Evolutionary conservation across 1,140 invertebrate species (phyloP).

Genomic region (Plectrocnemia conspersa): DNA sequence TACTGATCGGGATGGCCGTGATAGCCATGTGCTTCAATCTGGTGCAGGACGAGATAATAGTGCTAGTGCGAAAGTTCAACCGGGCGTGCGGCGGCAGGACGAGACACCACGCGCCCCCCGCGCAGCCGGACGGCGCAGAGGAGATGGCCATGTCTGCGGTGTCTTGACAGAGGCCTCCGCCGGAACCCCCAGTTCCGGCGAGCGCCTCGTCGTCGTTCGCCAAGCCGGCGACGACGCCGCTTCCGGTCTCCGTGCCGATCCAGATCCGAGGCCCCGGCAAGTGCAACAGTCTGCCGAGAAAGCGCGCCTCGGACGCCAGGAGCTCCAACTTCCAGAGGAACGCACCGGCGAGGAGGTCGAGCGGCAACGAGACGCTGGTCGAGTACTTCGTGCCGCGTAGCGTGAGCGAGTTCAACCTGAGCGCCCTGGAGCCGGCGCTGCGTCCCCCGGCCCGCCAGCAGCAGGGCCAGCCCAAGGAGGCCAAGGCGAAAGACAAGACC

Average conservation of each 20-base stretch:
- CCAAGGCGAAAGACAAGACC: constrained; percentile 62
- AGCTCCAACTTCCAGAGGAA: constrained; percentile 58
- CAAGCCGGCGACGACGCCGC: constrained; percentile 40
- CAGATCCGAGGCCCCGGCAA: constrained; percentile 50
- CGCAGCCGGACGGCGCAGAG: constrained; percentile 52
- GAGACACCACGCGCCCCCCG: constrained; percentile 40
- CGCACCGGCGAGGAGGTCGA: constrained; percentile 59
- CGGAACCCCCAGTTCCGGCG: constrained; percentile 40
- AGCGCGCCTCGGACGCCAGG: constrained; percentile 47
- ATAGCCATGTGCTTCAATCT: constrained; percentile 96
- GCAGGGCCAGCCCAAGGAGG: constrained; percentile 35
- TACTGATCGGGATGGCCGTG: constrained; percentile 89
- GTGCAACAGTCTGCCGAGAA: constrained; percentile 60
- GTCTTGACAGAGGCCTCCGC: constrained; percentile 60
- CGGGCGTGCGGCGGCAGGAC: constrained; percentile 41
- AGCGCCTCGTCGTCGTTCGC: constrained; percentile 38
- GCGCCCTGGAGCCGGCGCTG: constrained; percentile 45
- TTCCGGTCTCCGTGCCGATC: constrained; percentile 48
- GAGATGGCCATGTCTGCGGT: constrained; percentile 57
- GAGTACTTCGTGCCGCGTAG: constrained; percentile 80
- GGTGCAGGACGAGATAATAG: constrained; percentile 86
- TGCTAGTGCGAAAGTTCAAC: constrained; percentile 56
- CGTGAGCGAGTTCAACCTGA: constrained; percentile 74
- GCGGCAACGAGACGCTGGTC: constrained; percentile 60
- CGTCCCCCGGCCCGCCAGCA: constrained; percentile 34